Percentiles rank a stretch among this genome's conserved stretches.
These are phyloP conservation scores for Diorhabda elongata DNA, from an alignment of 1,140 invertebrate species.

Conservation along the genomic window DNA sequence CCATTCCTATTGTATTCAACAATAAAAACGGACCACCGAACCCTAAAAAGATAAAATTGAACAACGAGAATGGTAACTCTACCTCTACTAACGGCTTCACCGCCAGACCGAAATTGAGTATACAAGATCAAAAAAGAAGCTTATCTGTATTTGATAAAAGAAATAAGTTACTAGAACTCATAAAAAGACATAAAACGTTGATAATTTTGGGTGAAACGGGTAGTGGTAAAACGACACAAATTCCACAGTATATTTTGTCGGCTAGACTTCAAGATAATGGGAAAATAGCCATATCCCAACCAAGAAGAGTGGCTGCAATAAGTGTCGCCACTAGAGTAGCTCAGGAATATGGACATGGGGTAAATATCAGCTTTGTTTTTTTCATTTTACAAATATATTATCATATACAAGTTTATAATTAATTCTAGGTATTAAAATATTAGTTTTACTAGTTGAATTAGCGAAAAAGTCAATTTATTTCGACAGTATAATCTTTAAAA, in stretches of 20 bases:
- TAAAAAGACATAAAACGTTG: slow-evolving; percentile 56
- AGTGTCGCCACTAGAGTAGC: slow-evolving; percentile 85
- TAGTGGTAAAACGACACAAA: slow-evolving; percentile 87
- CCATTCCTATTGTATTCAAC: slow-evolving; percentile 37
- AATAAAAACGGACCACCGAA: slow-evolving; percentile 33
- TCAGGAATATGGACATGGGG: slow-evolving; percentile 59
- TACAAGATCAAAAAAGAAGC: slow-evolving; percentile 52
- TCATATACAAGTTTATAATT: too few species aligned
- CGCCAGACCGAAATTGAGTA: slow-evolving; percentile 38
- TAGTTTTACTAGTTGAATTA: too few species aligned
- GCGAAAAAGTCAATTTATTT: too few species aligned
- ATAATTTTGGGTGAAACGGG: slow-evolving; percentile 88
- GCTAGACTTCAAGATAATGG: slow-evolving; percentile 54
- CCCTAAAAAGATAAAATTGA: slow-evolving; percentile 36
- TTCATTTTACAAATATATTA: too few species aligned
- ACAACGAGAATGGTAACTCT: slow-evolving; percentile 22
- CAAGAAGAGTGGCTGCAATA: slow-evolving; percentile 87
- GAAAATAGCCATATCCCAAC: slow-evolving; percentile 80
- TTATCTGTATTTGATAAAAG: slow-evolving; percentile 52
- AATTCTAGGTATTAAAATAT: too few species aligned
- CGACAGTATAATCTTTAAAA: too few species aligned
- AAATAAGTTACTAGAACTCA: slow-evolving; percentile 55
- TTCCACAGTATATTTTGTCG: slow-evolving; percentile 74
- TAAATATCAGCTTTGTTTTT: slow-evolving; percentile 19
- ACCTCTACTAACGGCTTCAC: slow-evolving; percentile 21